Conservation (phyloP, 2,113 vertebrate genomes). For the Chaetops frenatus region DNA sequence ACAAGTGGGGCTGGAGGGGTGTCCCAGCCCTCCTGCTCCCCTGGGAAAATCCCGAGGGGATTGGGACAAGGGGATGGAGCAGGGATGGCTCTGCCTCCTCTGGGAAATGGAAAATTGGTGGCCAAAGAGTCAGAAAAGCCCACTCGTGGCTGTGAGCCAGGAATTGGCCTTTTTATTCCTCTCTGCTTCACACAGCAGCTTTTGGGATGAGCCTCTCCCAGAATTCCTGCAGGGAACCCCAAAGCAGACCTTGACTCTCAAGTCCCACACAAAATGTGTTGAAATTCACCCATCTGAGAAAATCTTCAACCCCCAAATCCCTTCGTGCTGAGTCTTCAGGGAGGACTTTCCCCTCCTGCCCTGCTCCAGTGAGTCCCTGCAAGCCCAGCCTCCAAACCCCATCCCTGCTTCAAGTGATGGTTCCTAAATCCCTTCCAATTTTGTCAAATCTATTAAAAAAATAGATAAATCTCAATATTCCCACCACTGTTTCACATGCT, state of each 20-base stretch:
- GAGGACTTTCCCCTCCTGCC: background rate
- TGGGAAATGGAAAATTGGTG: accelerated
- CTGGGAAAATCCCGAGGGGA: background rate
- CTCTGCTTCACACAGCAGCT: background rate
- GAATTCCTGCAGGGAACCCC: background rate
- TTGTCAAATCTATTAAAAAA: background rate
- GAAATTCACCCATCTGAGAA: background rate
- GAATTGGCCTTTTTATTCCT: accelerated
- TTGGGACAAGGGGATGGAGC: accelerated
- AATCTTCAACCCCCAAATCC: background rate
- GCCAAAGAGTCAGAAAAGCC: background rate
- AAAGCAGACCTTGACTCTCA: accelerated
- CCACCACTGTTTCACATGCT: background rate
- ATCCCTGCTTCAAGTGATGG: background rate
- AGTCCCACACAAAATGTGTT: accelerated
- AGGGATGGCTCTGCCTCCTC: background rate
- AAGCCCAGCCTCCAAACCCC: background rate
- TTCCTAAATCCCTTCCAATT: background rate
- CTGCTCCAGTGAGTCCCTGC: no score
- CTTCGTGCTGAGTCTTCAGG: background rate
- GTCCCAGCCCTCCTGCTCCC: background rate
- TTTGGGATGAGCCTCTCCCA: background rate
- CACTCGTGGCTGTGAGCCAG: accelerated
- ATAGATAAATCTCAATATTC: background rate
- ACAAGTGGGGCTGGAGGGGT: background rate